phyloP scores from a whole-genome alignment of 2,113 vertebrate genomes.

The Trichechus manatus region DNA sequence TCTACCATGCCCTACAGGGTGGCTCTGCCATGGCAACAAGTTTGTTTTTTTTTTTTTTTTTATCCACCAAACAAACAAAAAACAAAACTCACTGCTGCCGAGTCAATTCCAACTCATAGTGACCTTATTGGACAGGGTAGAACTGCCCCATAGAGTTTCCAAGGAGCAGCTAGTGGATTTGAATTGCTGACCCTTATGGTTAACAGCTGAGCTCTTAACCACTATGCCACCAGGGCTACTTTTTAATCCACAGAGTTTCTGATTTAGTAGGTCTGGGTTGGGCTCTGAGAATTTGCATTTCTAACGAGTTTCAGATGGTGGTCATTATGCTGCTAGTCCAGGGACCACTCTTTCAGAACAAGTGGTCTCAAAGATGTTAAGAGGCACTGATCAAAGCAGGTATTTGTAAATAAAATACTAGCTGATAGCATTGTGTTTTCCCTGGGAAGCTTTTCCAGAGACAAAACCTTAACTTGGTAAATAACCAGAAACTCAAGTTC shows the following conservation, averaged over 20 bases:
- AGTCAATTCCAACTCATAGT: too few species aligned
- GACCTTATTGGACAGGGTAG: too few species aligned
- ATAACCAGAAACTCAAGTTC: background rate
- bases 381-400: background rate
- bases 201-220: too few species aligned
- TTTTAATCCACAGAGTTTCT: background rate
- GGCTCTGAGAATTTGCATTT: background rate
- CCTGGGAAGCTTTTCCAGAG: background rate
- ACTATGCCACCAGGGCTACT: too few species aligned
- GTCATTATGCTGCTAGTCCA: background rate
- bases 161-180: too few species aligned
- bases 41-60: too few species aligned
- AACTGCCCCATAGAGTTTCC: too few species aligned
- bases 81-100: too few species aligned
- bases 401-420: background rate
- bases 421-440: background rate
- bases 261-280: background rate
- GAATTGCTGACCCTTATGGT: too few species aligned
- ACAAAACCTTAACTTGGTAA: background rate
- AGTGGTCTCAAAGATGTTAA: background rate
- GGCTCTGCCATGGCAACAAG: too few species aligned
- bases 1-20: too few species aligned
- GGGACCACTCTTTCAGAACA: background rate
- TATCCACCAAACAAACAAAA: too few species aligned
- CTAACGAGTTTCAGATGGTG: background rate